Conservation (phyloP, 1,140 invertebrate species). For the Polyergus mexicanus region DNA sequence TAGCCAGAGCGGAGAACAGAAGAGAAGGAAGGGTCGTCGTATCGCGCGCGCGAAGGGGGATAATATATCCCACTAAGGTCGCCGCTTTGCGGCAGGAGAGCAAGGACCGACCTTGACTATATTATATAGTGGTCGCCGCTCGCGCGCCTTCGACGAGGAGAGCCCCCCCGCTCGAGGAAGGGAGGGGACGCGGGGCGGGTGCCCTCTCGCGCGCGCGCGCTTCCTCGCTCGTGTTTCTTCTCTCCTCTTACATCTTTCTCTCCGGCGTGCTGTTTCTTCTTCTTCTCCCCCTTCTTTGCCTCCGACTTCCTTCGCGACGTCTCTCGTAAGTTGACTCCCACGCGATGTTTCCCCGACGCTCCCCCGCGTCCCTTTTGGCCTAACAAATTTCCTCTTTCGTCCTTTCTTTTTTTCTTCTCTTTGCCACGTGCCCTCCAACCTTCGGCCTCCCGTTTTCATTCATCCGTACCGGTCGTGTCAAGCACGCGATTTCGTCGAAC, state of each 20-base stretch:
- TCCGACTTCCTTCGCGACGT: background rate
- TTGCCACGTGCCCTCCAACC: constrained; percentile 51
- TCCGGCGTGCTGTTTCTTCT: constrained; percentile 5
- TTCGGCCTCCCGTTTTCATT: constrained; percentile 59
- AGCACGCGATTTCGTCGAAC: background rate
- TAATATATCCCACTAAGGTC: constrained; percentile 74
- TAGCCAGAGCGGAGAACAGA: background rate
- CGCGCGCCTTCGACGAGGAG: constrained; percentile 74
- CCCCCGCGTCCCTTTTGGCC: background rate
- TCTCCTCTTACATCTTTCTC: constrained; percentile 39
- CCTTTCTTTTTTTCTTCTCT: background rate
- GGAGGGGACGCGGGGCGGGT: background rate
- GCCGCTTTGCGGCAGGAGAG: constrained; percentile 78
- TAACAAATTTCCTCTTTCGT: constrained; percentile 35
- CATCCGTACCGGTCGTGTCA: constrained; percentile 28
- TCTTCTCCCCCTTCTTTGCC: background rate
- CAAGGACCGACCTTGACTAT: constrained; percentile 85
- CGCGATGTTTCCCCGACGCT: background rate
- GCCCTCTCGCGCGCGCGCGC: constrained; percentile 76
- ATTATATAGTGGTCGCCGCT: constrained; percentile 71
- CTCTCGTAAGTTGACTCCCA: background rate
- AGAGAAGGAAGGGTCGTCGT: constrained; percentile 60
- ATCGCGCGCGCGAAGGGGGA: constrained; percentile 52
- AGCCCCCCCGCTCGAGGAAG: background rate
- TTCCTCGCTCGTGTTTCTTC: constrained; percentile 57